Evolutionary conservation across 2,888 invertebrate species (phyloP).

Genomic region (Bellardia pandia): DNA sequence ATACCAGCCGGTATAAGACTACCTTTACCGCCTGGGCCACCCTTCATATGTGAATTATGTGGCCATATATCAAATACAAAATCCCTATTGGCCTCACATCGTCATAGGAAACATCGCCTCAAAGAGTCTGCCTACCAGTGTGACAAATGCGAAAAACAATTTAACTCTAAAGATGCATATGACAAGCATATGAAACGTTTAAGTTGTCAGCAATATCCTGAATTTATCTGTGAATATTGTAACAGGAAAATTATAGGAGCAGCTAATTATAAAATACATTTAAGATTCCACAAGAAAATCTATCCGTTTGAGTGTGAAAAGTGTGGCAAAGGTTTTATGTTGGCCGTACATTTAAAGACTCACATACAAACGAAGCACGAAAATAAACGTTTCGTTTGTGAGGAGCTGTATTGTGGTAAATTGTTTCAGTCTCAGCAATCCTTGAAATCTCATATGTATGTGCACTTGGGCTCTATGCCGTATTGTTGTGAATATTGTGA

Average conservation of each 20-base stretch:
- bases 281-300: slow-evolving; percentile 75
- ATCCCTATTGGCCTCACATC: slow-evolving; percentile 72
- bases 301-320: slow-evolving; percentile 74
- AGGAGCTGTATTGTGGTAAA: slow-evolving; percentile 70
- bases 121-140: slow-evolving; percentile 60
- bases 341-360: slow-evolving; percentile 72
- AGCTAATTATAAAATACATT: slow-evolving; percentile 74
- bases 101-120: slow-evolving; percentile 74
- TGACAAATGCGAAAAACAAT: slow-evolving; percentile 67
- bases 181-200: slow-evolving; percentile 69
- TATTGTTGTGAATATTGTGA: slow-evolving; percentile 73
- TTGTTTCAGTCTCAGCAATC: slow-evolving; percentile 73
- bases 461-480: slow-evolving; percentile 73
- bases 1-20: slow-evolving; percentile 34
- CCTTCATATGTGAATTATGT: slow-evolving; percentile 73
- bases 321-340: slow-evolving; percentile 74
- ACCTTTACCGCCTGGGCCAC: slow-evolving; percentile 62
- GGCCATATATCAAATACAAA: slow-evolving; percentile 64
- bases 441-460: slow-evolving; percentile 73
- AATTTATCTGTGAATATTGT: slow-evolving; percentile 74
- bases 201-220: slow-evolving; percentile 72
- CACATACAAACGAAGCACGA: slow-evolving; percentile 75
- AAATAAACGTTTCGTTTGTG: slow-evolving; percentile 74
- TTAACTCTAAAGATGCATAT: slow-evolving; percentile 60
- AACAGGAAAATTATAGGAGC: slow-evolving; percentile 70